Percentiles rank a stretch among this genome's conserved stretches.
phyloP scores from a whole-genome alignment of 1,140 invertebrate species.

The Euura lappo region DNA sequence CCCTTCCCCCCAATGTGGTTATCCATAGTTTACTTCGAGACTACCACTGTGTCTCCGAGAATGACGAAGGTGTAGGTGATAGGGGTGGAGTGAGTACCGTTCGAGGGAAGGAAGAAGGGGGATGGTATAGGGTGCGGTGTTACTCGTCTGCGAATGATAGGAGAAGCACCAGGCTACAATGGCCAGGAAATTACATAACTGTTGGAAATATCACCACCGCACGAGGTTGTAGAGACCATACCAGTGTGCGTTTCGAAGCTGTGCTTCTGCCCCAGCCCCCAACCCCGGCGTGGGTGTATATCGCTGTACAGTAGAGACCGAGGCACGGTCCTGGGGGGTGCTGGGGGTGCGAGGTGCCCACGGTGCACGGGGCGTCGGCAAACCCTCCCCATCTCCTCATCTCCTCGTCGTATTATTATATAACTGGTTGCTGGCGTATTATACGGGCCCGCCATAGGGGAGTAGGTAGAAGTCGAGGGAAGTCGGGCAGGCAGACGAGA shows the following conservation, averaged over 20 bases:
- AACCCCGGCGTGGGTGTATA: too few relatives aligned
- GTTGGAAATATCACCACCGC: constrained; percentile 58
- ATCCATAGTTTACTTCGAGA: too few relatives aligned
- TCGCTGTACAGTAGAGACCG: constrained; percentile 23
- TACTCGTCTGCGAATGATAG: constrained; percentile 56
- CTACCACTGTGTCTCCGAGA: too few relatives aligned
- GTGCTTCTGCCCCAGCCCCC: too few relatives aligned
- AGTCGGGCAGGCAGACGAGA: constrained; percentile 59
- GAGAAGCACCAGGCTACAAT: constrained; percentile 54
- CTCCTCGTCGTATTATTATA: constrained; percentile 55
- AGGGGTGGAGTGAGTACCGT: neutral
- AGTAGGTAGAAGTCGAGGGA: constrained; percentile 40
- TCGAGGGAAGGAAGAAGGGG: constrained; percentile 4
- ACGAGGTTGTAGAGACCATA: neutral
- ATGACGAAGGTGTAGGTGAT: neutral
- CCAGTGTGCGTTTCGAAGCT: neutral
- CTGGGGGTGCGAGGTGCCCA: neutral
- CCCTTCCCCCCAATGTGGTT: too few relatives aligned
- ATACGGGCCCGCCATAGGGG: constrained; percentile 45
- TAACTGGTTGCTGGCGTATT: constrained; percentile 57
- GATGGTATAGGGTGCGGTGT: constrained; percentile 33
- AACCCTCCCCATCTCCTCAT: constrained; percentile 32
- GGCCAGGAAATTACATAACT: constrained; percentile 64
- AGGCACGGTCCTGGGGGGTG: constrained; percentile 17
- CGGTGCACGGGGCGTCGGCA: constrained; percentile 13